Percentiles rank a stretch among this genome's conserved stretches.
Evolutionary conservation across 2,888 invertebrate species (phyloP).

Genomic region (Plagodis dolabraria): DNA sequence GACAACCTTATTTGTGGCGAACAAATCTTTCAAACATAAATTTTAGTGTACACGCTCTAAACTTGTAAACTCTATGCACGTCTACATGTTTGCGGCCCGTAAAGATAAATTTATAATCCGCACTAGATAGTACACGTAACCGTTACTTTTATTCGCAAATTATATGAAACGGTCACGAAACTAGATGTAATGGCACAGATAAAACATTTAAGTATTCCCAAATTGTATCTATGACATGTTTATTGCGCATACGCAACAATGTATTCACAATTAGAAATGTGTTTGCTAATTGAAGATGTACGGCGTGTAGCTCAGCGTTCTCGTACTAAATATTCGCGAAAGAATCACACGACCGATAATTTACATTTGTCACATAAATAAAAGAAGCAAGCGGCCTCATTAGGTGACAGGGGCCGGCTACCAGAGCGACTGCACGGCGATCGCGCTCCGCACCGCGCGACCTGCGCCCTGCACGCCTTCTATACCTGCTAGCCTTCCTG

Average conservation of each 20-base stretch:
- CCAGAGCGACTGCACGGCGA: slow-evolving; percentile 38
- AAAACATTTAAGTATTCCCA: slow-evolving; percentile 46
- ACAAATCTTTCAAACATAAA: slow-evolving; percentile 84
- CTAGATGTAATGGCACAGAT: slow-evolving; percentile 38
- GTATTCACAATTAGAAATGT: slow-evolving; percentile 61
- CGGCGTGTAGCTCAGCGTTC: slow-evolving; percentile 55
- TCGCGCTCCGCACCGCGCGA: slow-evolving; percentile 27
- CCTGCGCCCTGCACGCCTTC: slow-evolving; percentile 22
- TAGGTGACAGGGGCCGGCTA: slow-evolving; percentile 60
- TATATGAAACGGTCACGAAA: slow-evolving; percentile 49
- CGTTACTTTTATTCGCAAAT: slow-evolving; percentile 55
- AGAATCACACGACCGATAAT: slow-evolving; percentile 69
- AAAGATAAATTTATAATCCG: slow-evolving; percentile 67
- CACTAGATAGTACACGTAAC: slow-evolving; percentile 44
- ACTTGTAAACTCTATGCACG: slow-evolving; percentile 79
- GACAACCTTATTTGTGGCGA: slow-evolving; percentile 85
- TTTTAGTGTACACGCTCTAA: slow-evolving; percentile 80
- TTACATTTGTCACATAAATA: slow-evolving; percentile 81
- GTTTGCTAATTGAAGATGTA: slow-evolving; percentile 60
- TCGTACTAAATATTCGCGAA: slow-evolving; percentile 71
- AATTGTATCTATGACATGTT: slow-evolving; percentile 59
- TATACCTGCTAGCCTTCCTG: slow-evolving; percentile 18
- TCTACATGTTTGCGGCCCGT: slow-evolving; percentile 62
- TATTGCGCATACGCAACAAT: slow-evolving; percentile 53
- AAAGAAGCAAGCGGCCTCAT: slow-evolving; percentile 76